These are phyloP conservation scores for Meteorus cinctellus DNA, from an alignment of 2,888 invertebrate genomes.

Conservation along the genomic window DNA sequence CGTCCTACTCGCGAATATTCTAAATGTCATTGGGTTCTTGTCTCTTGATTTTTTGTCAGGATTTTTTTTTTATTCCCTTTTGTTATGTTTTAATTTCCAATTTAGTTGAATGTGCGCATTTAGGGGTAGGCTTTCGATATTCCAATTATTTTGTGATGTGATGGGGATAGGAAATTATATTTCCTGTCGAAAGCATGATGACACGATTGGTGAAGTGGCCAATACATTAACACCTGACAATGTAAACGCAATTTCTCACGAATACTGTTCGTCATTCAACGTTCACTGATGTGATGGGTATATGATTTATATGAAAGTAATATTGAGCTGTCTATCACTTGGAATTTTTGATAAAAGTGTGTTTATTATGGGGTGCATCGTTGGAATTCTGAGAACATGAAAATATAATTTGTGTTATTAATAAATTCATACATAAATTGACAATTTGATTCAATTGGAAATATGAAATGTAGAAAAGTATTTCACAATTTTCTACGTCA, in stretches of 20 bases:
- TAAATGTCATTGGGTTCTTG: too few relatives aligned
- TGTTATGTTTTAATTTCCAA: not conserved
- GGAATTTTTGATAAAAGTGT: too few relatives aligned
- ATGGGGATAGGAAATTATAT: constrained; percentile 36
- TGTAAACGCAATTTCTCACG: constrained; percentile 55
- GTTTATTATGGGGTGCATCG: too few relatives aligned
- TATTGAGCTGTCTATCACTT: too few relatives aligned
- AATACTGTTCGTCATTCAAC: constrained; percentile 60
- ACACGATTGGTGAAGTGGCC: constrained; percentile 45
- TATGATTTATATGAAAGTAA: too few relatives aligned
- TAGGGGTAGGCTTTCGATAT: not conserved
- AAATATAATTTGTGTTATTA: too few relatives aligned
- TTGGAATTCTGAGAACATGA: too few relatives aligned
- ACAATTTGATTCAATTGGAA: too few relatives aligned
- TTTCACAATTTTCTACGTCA: too few relatives aligned
- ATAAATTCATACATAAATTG: too few relatives aligned
- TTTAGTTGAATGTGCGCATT: not conserved
- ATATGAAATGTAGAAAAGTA: too few relatives aligned
- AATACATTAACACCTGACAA: constrained; percentile 49
- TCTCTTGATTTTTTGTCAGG: too few relatives aligned
- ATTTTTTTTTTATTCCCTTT: not conserved
- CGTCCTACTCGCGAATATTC: not conserved
- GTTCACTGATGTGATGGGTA: constrained; percentile 47
- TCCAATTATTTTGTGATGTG: not conserved
- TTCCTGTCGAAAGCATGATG: constrained; percentile 28